A percentile compares a stretch with the other conserved stretches of the same genome.
Evolutionary conservation across 1,140 invertebrate genomes (phyloP).

Genomic region (Monomorium pharaonis): DNA sequence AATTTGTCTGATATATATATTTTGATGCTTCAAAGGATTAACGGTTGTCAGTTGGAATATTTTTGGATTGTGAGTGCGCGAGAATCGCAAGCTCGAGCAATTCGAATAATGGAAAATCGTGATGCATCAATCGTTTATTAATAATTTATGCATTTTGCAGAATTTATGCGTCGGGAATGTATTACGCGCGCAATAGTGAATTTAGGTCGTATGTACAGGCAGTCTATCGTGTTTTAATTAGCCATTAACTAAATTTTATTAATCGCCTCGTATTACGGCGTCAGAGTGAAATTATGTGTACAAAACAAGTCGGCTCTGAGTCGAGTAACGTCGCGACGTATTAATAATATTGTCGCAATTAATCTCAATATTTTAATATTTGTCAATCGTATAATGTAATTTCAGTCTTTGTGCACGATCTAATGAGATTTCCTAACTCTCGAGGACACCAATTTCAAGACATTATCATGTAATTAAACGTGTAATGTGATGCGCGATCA

Average conservation of each 20-base stretch:
- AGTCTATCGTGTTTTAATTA: constrained; percentile 3
- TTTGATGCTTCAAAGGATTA: no score
- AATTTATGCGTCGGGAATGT: background rate
- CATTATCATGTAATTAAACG: background rate
- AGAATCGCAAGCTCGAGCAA: background rate
- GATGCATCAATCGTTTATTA: background rate
- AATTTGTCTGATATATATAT: no score
- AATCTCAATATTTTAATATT: background rate
- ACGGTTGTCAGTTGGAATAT: background rate
- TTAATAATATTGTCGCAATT: constrained; percentile 1
- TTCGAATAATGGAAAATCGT: background rate
- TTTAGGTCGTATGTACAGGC: background rate
- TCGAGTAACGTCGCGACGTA: background rate
- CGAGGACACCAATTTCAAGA: background rate
- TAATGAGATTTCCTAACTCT: no score
- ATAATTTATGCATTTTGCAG: background rate
- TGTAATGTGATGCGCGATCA: background rate
- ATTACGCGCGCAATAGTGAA: background rate
- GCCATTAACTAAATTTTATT: constrained; percentile 20
- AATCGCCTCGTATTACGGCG: background rate
- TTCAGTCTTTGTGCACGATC: background rate
- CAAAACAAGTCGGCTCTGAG: background rate
- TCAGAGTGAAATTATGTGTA: background rate
- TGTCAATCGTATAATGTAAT: background rate
- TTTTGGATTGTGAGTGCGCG: background rate